phyloP scores from a whole-genome alignment of 1,140 invertebrate species.

The Sminthurinus signatus region DNA sequence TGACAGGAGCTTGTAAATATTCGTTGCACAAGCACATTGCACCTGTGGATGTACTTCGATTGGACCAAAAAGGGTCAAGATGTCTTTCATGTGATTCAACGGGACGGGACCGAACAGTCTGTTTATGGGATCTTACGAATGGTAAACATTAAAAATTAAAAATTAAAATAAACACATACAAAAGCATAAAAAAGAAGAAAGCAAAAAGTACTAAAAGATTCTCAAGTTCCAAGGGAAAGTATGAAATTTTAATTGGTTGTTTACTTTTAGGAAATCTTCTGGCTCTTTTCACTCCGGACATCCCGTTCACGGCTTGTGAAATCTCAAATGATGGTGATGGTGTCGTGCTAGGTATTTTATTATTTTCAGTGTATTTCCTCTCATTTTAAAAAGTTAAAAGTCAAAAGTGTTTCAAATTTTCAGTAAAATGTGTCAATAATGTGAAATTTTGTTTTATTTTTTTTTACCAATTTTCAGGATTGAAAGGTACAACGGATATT shows the following conservation, averaged over 20 bases:
- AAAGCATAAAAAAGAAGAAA: no score
- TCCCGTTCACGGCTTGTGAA: constrained; percentile 66
- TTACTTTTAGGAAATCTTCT: constrained; percentile 59
- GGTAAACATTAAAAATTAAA: no score
- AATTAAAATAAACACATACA: no score
- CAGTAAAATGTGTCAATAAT: neutral
- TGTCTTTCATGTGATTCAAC: constrained; percentile 65
- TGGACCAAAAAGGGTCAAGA: constrained; percentile 61
- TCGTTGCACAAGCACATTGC: constrained; percentile 67
- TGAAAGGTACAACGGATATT: constrained; percentile 28
- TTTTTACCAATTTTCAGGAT: constrained; percentile 13
- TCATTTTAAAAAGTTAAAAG: neutral
- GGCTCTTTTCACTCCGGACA: constrained; percentile 68
- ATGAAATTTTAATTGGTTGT: constrained; percentile 14
- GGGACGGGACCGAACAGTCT: constrained; percentile 62
- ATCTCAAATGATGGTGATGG: constrained; percentile 62
- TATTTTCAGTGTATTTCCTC: neutral
- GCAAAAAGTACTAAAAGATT: no score
- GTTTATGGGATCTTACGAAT: constrained; percentile 69
- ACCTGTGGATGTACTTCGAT: constrained; percentile 61
- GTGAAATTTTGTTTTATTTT: neutral
- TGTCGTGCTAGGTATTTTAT: constrained; percentile 55
- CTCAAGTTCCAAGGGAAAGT: no score
- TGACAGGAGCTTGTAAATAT: constrained; percentile 68
- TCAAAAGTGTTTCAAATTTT: neutral